phyloP scores from a whole-genome alignment of 2,113 vertebrate genomes.

The Peromyscus maniculatus region DNA sequence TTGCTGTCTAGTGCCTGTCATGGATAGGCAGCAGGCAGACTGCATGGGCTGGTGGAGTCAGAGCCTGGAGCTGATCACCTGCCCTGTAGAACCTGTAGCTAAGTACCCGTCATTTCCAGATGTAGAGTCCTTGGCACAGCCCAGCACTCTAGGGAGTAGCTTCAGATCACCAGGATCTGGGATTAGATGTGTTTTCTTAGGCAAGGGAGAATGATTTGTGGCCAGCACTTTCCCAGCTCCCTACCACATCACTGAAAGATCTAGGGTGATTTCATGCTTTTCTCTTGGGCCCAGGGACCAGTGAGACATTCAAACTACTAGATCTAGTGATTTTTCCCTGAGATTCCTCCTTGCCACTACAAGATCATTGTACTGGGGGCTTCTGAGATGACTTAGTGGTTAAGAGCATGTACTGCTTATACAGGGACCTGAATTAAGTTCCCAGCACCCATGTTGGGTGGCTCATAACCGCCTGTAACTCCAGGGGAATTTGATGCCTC shows the following conservation, averaged over 20 bases:
- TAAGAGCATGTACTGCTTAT: not conserved
- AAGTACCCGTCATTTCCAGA: not conserved
- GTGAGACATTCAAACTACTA: not conserved
- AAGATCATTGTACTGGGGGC: not conserved
- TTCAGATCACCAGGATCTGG: not conserved
- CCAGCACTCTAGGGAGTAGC: not conserved
- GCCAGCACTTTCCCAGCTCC: not conserved
- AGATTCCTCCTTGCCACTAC: not conserved
- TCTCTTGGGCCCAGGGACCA: not conserved
- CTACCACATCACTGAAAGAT: not conserved
- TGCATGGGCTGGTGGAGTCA: not conserved
- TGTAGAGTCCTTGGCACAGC: not conserved
- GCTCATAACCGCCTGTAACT: not conserved
- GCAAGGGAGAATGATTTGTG: not conserved
- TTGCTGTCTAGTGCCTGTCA: not conserved
- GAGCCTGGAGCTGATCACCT: not conserved
- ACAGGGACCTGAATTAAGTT: not conserved
- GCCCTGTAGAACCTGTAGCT: not conserved
- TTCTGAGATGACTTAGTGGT: not conserved
- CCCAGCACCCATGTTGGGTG: not conserved
- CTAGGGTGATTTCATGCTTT: not conserved
- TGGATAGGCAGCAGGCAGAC: not conserved
- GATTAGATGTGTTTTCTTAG: not conserved
- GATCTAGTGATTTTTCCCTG: not conserved
- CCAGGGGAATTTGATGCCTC: not conserved